Evolutionary conservation across 2,888 invertebrate species (phyloP), one percentile per base, ranked within the genome.

Genomic region (Monoplex corrugatus): DNA sequence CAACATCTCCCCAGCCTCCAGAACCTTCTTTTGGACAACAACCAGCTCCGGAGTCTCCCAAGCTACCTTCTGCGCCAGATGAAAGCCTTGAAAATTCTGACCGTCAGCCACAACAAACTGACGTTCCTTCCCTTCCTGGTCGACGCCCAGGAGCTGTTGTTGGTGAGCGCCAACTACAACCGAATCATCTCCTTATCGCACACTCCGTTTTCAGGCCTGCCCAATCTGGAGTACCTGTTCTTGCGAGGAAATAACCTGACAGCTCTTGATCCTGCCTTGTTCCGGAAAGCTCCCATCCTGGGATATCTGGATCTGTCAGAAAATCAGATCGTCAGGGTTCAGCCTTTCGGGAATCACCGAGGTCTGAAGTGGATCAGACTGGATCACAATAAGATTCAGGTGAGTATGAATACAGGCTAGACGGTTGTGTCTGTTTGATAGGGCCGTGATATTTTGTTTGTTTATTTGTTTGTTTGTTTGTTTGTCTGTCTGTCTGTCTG

Each of bases 121-220:
- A 63, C 38, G 0, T 0, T 44, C 10, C 35, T 91, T 23, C 68
- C 68, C 19, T 43, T 78, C 43, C 23, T 91, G 8, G 28, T 10
- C 10, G 82, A 80, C 0, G 32, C 84, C 38, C 8, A 40, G 16
- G 28, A 72, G 28, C 84, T 91, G 50, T 19, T 63, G 35, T 10
- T 63, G 19, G 44, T 91, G 23, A 38, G 63, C 40, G 89, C 86
- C 35, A 89, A 75, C 82, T 28, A 87, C 80, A 91, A 91, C 83
- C 57, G 44, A 6, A 28, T 91, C 16, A 63, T 78, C 0, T 0
- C 50, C 43, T 2, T 91, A 6, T 28, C 10, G 1, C 68, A 45
- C 28, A 82, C 85, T 0, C 57, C 72, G 32, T 87, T 91, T 72
- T 5, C 44, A 2, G 44, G 45, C 10, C 6, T 89, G n/a, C 32